Conservation (phyloP, 2,797 vertebrate species). For the Huso huso region DNA sequence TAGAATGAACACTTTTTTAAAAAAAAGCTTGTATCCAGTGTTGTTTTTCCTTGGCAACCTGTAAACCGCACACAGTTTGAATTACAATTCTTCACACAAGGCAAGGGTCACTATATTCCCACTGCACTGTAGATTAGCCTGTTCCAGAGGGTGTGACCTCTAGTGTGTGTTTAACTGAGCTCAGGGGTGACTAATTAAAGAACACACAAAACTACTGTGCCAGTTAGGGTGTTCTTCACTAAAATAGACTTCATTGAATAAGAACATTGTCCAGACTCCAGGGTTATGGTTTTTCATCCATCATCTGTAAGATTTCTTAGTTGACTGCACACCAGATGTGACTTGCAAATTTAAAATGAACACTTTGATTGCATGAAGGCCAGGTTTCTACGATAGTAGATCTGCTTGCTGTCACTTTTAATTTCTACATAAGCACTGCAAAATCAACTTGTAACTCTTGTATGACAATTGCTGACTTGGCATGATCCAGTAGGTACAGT, state of each 20-base stretch:
- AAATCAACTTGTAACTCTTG: too few relatives aligned
- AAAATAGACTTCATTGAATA: not conserved
- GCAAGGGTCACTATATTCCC: not conserved
- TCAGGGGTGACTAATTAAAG: not conserved
- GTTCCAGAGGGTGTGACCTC: not conserved
- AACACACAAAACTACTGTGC: not conserved
- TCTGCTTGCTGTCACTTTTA: too few relatives aligned
- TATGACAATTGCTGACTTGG: too few relatives aligned
- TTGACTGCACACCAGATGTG: constrained; percentile 43
- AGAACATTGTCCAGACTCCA: too few relatives aligned
- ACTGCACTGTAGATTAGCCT: not conserved
- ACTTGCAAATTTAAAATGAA: constrained; percentile 47
- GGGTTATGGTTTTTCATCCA: not conserved
- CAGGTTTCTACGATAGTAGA: too few relatives aligned
- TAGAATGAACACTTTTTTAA: constrained; percentile 37
- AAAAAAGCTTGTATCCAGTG: constrained; percentile 57
- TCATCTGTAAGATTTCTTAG: not conserved
- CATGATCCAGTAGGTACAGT: too few relatives aligned
- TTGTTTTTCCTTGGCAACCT: constrained; percentile 49
- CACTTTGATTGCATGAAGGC: too few relatives aligned
- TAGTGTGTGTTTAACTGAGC: not conserved
- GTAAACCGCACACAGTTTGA: constrained; percentile 41
- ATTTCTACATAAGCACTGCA: too few relatives aligned
- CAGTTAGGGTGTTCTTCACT: not conserved
- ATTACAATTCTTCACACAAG: not conserved